Base-by-base conservation (phyloP, 2,888 invertebrate species). In the Euzetes globulus region DNA sequence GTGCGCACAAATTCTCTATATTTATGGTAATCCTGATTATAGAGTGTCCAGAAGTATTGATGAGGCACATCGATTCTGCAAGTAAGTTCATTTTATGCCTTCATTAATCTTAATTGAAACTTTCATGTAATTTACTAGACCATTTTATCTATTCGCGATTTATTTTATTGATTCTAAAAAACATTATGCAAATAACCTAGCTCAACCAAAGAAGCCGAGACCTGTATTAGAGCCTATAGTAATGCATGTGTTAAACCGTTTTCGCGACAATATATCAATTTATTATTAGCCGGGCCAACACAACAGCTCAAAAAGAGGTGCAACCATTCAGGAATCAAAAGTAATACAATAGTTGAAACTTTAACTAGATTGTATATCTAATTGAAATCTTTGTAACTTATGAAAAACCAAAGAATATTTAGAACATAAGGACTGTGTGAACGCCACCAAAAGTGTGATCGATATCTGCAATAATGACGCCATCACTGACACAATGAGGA, bases 171-270 rank as follows among this genome's bases (percentile, higher is more conserved):
- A 60, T 63, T 37, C 15, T 25, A 63, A 27, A 25, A 37, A 33
- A n/a, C n/a, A 63, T 17, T 13, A 15, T 63, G 22, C 11, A 58
- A 13, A 33, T 50, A 27, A 52, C 19, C 19, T 33, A 75, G 75
- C 27, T 47, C 68, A 25, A 58, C 71, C 27, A 73, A 73, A 60
- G 73, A 73, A 41, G 75, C 75, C 5, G 75, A 75, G 47, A 22
- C 17, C 17, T 75, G 75, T 19, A 58, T 75, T 13, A 70, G 75
- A 29, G 9, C 41, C 4, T 75, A 73, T 68, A 70, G 52, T 27
- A 75, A n/a, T 70, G 17, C 60, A 15, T 75, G 75, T 74, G 73
- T 75, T 22, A 75, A 75, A 65, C 73, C 75, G 11, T 75, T 75
- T 60, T 73, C 73, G 17, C 70, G 73, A 60, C 75, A 75, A 29